phyloP scores from a whole-genome alignment of 2,888 invertebrate species.

The Heliconius charithonia region DNA sequence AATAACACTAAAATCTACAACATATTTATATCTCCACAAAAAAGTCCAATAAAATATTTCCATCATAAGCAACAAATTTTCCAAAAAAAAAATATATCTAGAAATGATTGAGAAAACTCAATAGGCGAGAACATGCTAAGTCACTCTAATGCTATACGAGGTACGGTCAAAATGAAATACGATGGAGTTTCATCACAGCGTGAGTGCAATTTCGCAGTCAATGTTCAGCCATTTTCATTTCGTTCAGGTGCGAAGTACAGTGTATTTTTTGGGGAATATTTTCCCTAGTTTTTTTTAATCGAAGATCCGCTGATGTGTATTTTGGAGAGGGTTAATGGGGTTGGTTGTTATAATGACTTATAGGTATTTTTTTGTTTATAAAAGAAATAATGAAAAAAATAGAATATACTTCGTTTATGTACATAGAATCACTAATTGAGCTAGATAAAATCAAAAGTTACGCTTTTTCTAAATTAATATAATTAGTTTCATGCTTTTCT shows the following conservation, averaged over 20 bases:
- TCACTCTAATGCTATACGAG: slow-evolving; percentile 21
- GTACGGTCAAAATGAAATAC: slow-evolving; percentile 27
- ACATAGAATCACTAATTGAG: too few relatives aligned
- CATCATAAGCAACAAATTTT: too few relatives aligned
- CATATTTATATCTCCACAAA: too few relatives aligned
- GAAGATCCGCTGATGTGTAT: neutral
- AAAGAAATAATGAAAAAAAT: too few relatives aligned
- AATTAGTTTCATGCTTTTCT: too few relatives aligned
- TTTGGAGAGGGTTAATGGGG: neutral
- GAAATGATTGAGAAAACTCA: slow-evolving; percentile 18
- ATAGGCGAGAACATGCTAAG: slow-evolving; percentile 17
- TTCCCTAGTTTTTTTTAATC: neutral
- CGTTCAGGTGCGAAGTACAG: slow-evolving; percentile 4
- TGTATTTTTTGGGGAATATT: slow-evolving; percentile 17
- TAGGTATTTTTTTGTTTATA: too few relatives aligned
- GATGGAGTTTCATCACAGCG: slow-evolving; percentile 23
- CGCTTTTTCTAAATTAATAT: too few relatives aligned
- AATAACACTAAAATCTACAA: too few relatives aligned
- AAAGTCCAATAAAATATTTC: too few relatives aligned
- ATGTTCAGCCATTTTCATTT: slow-evolving; percentile 20
- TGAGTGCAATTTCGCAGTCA: slow-evolving; percentile 21
- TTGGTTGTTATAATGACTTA: neutral
- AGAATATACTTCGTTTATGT: too few relatives aligned
- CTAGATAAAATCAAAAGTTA: too few relatives aligned
- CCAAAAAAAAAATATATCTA: neutral